Percentiles rank a stretch among this genome's conserved stretches.
Conservation (phyloP, 2,113 vertebrate genomes). For the Enhydra lutris region DNA sequence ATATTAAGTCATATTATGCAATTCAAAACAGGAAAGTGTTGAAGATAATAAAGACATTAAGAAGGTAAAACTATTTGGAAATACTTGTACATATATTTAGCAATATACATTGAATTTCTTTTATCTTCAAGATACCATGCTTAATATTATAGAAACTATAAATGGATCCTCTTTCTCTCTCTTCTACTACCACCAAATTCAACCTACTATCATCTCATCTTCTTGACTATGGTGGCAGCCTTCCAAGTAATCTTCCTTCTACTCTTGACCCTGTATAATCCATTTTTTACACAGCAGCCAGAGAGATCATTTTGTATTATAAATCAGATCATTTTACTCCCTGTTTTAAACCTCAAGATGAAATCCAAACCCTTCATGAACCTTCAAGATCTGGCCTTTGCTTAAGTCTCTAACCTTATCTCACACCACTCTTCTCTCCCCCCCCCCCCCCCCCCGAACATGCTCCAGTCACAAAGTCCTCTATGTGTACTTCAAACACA, state of each 20-base stretch:
- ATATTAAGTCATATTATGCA: background rate
- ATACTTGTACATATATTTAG: background rate
- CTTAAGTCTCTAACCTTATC: background rate
- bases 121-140: background rate
- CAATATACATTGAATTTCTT: background rate
- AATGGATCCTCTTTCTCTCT: background rate
- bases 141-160: background rate
- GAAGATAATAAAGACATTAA: background rate
- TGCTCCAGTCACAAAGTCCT: background rate
- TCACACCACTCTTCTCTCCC: background rate
- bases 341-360: constrained; percentile 6
- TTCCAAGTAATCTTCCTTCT: constrained; percentile 7
- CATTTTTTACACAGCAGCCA: constrained; percentile 22
- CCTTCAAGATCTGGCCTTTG: background rate
- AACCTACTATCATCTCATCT: background rate
- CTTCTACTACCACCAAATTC: background rate
- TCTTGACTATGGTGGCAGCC: background rate
- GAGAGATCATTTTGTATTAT: constrained; percentile 37
- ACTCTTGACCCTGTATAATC: background rate
- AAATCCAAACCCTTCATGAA: background rate
- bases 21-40: background rate
- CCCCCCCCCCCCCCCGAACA: rapidly evolving
- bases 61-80: background rate
- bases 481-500: background rate
- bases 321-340: constrained; percentile 7